Evolutionary conservation across 1,140 invertebrate species (phyloP).

Genomic region (Zaprionus camerounensis): DNA sequence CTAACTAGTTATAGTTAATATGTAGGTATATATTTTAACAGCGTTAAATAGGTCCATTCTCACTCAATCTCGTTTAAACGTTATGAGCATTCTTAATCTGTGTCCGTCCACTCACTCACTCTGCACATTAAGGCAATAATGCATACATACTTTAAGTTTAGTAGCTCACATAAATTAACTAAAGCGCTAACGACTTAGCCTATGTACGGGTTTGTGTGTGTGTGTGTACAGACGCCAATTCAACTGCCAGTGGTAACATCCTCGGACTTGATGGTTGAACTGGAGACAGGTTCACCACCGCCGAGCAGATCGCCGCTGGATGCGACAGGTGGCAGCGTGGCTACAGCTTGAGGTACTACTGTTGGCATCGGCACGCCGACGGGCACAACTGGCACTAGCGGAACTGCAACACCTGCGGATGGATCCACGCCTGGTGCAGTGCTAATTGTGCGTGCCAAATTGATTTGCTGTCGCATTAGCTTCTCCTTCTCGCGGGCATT

Average conservation of each 20-base stretch:
- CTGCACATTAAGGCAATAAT: conserved; percentile 35
- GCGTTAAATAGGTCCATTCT: conserved; percentile 55
- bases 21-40: conserved; percentile 50
- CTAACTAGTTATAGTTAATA: conserved; percentile 45
- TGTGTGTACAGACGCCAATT: conserved; percentile 38
- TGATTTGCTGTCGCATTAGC: conserved; percentile 84
- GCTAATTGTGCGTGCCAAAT: conserved; percentile 85
- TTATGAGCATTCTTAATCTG: conserved; percentile 72
- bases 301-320: conserved; percentile 62
- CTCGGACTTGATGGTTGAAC: conserved; percentile 65
- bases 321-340: conserved; percentile 27
- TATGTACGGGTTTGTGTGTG: conserved; percentile 20
- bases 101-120: conserved; percentile 35
- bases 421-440: conserved; percentile 72
- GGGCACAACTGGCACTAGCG: conserved; percentile 58
- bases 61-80: conserved; percentile 52
- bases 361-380: conserved; percentile 46
- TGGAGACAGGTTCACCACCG: conserved; percentile 41
- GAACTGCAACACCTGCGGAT: conserved; percentile 36
- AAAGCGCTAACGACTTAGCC: conserved; percentile 53
- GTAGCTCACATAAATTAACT: conserved; percentile 58
- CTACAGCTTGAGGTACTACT: conserved; percentile 13
- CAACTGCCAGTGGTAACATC: conserved; percentile 60
- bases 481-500: conserved; percentile 85
- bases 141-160: conserved; percentile 30